Conservation (phyloP, 2,113 vertebrate genomes). For the Hyla sarda region DNA sequence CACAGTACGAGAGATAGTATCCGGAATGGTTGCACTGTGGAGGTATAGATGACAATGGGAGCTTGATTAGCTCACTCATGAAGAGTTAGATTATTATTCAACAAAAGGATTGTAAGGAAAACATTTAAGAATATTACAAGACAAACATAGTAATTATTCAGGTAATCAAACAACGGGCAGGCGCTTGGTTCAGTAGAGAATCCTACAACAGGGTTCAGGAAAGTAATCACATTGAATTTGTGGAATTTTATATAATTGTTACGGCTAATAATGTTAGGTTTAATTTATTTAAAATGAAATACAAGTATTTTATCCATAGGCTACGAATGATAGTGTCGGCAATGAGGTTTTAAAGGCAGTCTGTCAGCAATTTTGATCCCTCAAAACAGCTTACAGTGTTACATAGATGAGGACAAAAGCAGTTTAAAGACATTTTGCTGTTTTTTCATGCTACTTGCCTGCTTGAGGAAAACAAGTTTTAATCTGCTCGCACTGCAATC, state of each 20-base stretch:
- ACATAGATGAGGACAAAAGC: too few species aligned
- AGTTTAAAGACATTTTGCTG: too few species aligned
- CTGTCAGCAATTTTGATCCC: too few species aligned
- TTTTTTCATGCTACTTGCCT: too few species aligned
- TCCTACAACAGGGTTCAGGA: neutral
- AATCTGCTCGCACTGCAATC: too few species aligned
- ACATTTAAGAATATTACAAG: neutral
- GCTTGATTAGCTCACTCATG: neutral
- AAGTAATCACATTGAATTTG: neutral
- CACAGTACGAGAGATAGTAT: neutral
- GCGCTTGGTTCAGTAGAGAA: neutral
- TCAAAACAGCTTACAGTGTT: too few species aligned
- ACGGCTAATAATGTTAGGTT: neutral
- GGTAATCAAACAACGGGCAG: constrained; percentile 13
- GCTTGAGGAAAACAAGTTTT: too few species aligned
- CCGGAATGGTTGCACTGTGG: neutral
- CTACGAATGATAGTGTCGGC: too few species aligned
- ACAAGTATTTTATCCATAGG: neutral
- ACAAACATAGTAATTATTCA: constrained; percentile 17
- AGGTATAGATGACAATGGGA: neutral
- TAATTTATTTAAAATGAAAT: neutral
- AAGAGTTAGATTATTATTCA: neutral
- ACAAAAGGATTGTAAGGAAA: neutral
- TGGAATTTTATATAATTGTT: neutral
- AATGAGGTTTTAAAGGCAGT: too few species aligned